Evolutionary conservation across 2,113 vertebrate genomes (phyloP).

Genomic region (Formicarius rufipectus): DNA sequence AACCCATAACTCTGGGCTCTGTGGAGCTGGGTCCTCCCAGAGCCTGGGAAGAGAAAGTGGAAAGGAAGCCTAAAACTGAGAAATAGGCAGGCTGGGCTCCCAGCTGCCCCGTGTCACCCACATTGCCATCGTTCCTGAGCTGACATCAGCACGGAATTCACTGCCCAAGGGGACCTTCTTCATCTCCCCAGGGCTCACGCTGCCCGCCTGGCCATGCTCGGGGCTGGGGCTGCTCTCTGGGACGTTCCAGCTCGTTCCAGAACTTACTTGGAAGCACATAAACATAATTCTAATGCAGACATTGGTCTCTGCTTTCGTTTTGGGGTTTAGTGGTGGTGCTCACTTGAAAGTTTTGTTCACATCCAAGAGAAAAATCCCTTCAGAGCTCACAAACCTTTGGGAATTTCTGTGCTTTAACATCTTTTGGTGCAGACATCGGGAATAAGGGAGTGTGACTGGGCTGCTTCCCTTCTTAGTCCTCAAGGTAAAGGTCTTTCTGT

Average conservation of each 20-base stretch:
- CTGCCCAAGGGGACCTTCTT: not conserved
- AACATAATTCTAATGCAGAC: rapidly evolving
- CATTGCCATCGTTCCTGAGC: not conserved
- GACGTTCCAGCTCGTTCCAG: not conserved
- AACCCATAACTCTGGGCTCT: rapidly evolving
- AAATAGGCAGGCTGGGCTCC: rapidly evolving
- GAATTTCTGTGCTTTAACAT: not conserved
- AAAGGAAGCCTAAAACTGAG: not conserved
- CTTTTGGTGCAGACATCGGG: not conserved
- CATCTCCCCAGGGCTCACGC: no score
- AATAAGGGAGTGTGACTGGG: not conserved
- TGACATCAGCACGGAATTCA: rapidly evolving
- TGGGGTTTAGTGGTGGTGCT: rapidly evolving
- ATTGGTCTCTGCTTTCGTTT: not conserved
- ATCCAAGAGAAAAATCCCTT: not conserved
- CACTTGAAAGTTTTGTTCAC: not conserved
- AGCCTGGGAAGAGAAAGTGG: no score
- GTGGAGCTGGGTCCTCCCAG: not conserved
- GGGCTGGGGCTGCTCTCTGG: rapidly evolving
- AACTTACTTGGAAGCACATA: rapidly evolving
- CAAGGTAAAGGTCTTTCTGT: not conserved
- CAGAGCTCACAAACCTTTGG: rapidly evolving
- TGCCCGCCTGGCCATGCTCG: no score
- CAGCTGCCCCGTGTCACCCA: not conserved
- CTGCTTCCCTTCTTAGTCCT: not conserved